Evolutionary conservation across 2,113 vertebrate species (phyloP).

Genomic region (Aphyosemion australe): DNA sequence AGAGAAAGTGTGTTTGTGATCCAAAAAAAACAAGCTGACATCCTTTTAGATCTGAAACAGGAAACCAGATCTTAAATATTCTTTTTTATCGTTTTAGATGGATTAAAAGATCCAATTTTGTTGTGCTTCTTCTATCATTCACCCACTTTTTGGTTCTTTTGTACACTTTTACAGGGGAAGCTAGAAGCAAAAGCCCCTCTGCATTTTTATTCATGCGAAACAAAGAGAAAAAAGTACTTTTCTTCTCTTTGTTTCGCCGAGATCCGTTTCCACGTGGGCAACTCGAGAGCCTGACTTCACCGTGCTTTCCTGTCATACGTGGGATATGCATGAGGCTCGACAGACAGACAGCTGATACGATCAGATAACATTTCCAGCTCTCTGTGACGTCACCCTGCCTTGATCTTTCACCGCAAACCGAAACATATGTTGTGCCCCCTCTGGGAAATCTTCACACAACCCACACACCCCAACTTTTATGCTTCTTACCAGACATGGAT

Average conservation of each 20-base stretch:
- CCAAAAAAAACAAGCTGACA: slow-evolving; percentile 2
- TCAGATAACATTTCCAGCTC: slow-evolving; percentile 46
- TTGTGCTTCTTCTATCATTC: slow-evolving; percentile 12
- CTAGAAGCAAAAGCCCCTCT: slow-evolving; percentile 25
- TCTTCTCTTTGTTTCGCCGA: slow-evolving; percentile 6
- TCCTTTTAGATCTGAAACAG: background rate
- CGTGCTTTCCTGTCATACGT: slow-evolving; percentile 56
- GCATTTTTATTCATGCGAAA: background rate
- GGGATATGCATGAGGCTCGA: slow-evolving; percentile 32
- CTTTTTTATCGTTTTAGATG: slow-evolving; percentile 1
- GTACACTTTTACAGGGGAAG: background rate
- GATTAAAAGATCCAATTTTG: background rate
- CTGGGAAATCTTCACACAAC: slow-evolving; percentile 15
- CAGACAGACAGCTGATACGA: slow-evolving; percentile 56
- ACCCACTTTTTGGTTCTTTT: slow-evolving; percentile 27
- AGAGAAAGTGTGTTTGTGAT: background rate
- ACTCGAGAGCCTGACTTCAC: slow-evolving; percentile 9
- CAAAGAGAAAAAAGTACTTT: slow-evolving; percentile 6
- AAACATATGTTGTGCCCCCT: background rate
- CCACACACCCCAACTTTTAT: background rate
- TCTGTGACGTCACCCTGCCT: slow-evolving; percentile 17
- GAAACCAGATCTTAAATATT: slow-evolving; percentile 11
- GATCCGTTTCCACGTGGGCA: slow-evolving; percentile 60
- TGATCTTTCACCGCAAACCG: slow-evolving; percentile 10
- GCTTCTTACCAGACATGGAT: background rate